Percentiles rank a stretch among this genome's conserved stretches.
phyloP scores from a whole-genome alignment of 1,140 invertebrate genomes.

The Drosophila subobscura region DNA sequence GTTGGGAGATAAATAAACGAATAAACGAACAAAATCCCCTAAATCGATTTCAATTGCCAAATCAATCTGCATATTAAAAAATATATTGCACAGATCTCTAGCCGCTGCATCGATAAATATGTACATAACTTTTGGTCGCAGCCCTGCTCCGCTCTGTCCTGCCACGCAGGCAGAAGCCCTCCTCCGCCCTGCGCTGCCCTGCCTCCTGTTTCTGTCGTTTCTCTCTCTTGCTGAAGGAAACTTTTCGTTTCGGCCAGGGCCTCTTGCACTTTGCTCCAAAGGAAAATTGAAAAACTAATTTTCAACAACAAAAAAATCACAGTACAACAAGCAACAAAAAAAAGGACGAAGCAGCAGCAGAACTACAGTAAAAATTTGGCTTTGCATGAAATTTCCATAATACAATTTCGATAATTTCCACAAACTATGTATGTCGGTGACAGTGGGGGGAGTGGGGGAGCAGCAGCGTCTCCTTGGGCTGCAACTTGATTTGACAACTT shows the following conservation, averaged over 20 bases:
- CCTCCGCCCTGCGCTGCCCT: not conserved
- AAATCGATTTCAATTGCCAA: slow-evolving; percentile 49
- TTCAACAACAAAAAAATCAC: slow-evolving; percentile 64
- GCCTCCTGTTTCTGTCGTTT: slow-evolving; percentile 39
- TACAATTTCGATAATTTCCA: slow-evolving; percentile 74
- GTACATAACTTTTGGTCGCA: slow-evolving; percentile 61
- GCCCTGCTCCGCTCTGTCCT: too few species aligned
- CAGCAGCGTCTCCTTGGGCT: slow-evolving; percentile 20
- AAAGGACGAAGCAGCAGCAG: slow-evolving; percentile 9
- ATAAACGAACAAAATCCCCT: slow-evolving; percentile 22
- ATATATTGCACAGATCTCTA: slow-evolving; percentile 15
- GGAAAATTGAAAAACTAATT: slow-evolving; percentile 74
- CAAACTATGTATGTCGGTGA: slow-evolving; percentile 44
- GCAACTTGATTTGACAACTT: slow-evolving; percentile 47
- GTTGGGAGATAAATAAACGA: slow-evolving; percentile 10
- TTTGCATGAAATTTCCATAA: slow-evolving; percentile 75
- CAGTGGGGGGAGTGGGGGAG: not conserved
- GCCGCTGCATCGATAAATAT: slow-evolving; percentile 42
- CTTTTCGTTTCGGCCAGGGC: slow-evolving; percentile 23
- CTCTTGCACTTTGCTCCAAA: slow-evolving; percentile 15
- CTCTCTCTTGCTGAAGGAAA: slow-evolving; percentile 26
- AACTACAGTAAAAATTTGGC: slow-evolving; percentile 51
- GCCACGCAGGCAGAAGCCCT: too few species aligned
- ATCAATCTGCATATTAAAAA: slow-evolving; percentile 74
- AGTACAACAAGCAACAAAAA: slow-evolving; percentile 15